These are phyloP conservation scores for Pseudochromis fuscus DNA, from an alignment of 2,797 vertebrate genomes.

Conservation along the genomic window DNA sequence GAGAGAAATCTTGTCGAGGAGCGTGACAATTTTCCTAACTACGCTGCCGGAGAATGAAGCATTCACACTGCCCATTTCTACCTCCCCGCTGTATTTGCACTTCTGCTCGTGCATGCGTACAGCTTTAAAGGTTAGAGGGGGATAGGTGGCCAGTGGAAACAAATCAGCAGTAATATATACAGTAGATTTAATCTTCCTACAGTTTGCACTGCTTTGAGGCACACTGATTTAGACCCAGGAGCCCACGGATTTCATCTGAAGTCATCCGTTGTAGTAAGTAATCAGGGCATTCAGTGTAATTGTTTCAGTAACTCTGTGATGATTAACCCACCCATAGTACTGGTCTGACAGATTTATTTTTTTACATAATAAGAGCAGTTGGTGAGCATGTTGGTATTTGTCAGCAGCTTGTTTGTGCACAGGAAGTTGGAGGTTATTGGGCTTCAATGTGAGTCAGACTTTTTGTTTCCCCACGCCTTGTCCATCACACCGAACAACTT, in stretches of 20 bases:
- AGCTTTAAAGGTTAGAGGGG: conserved; percentile 17
- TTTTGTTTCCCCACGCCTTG: too few species aligned
- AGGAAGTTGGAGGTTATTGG: too few species aligned
- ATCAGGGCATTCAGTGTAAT: background rate
- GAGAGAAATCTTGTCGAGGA: conserved; percentile 18
- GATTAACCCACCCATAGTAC: too few species aligned
- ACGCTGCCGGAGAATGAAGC: conserved; percentile 23
- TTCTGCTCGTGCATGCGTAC: background rate
- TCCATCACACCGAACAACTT: background rate
- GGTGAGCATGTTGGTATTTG: too few species aligned
- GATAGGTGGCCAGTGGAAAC: background rate
- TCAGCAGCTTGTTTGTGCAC: too few species aligned
- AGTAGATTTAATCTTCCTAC: background rate
- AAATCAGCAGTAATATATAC: background rate
- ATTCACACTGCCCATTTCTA: conserved; percentile 20
- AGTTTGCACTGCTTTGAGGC: background rate
- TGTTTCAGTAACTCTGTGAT: too few species aligned
- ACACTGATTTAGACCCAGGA: background rate
- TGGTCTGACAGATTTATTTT: too few species aligned
- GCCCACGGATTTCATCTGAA: background rate
- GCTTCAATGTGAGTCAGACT: too few species aligned
- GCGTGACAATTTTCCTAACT: conserved; percentile 34
- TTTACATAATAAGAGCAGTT: too few species aligned
- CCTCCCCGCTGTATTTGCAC: conserved; percentile 13
- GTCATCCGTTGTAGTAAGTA: background rate